These are phyloP conservation scores for Dendrolimus kikuchii DNA, from an alignment of 1,140 invertebrate species.

Conservation along the genomic window DNA sequence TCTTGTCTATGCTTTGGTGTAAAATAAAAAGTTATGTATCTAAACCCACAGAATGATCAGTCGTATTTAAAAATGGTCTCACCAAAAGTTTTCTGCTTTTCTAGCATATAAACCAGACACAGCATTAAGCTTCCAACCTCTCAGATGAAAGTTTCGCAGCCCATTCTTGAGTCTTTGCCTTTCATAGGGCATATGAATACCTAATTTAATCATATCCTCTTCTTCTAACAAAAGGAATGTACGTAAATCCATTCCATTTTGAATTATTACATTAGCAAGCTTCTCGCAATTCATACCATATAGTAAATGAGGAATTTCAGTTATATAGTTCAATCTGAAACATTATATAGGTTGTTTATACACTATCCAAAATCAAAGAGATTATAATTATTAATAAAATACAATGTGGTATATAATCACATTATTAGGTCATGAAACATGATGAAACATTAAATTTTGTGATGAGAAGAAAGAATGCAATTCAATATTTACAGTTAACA, in stretches of 20 bases:
- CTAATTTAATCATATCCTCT: slow-evolving; percentile 64
- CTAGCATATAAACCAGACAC: slow-evolving; percentile 46
- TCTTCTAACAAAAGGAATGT: slow-evolving; percentile 71
- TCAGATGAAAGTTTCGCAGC: slow-evolving; percentile 69
- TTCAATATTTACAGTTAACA: neutral
- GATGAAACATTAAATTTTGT: no score
- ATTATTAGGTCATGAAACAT: no score
- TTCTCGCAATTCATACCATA: slow-evolving; percentile 73
- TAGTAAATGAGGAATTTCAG: slow-evolving; percentile 59
- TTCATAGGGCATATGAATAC: slow-evolving; percentile 71
- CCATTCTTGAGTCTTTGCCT: slow-evolving; percentile 64
- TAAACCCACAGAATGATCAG: neutral
- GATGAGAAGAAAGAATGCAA: neutral
- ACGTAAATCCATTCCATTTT: slow-evolving; percentile 61
- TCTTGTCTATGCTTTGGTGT: no score
- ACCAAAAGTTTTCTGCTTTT: slow-evolving; percentile 38
- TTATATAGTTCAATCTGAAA: slow-evolving; percentile 52
- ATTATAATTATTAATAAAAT: no score
- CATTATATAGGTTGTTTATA: neutral
- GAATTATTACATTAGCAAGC: slow-evolving; percentile 52
- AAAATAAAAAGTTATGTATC: no score
- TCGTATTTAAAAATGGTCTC: slow-evolving; percentile 5
- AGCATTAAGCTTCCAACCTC: slow-evolving; percentile 66
- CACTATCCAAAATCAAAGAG: no score
- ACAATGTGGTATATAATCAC: no score